Evolutionary conservation across 2,888 invertebrate species (phyloP).

Genomic region (Gryllus longicercus): DNA sequence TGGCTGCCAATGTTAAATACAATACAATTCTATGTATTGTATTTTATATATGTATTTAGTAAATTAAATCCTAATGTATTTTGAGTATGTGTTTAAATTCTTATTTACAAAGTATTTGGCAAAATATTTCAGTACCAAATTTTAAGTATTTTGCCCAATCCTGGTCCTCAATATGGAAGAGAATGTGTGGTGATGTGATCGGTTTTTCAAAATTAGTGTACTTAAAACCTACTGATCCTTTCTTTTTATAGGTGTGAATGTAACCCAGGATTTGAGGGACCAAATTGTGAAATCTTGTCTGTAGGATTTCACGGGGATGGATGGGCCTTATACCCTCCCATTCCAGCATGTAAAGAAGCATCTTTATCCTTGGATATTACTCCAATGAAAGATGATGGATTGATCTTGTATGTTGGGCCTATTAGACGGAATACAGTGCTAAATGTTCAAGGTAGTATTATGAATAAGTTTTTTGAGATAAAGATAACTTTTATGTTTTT

Average conservation of each 20-base stretch:
- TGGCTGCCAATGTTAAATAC: background rate
- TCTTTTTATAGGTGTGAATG: slow-evolving; percentile 67
- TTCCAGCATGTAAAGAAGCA: slow-evolving; percentile 81
- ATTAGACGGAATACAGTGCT: slow-evolving; percentile 60
- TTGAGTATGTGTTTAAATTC: no score
- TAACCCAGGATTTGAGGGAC: slow-evolving; percentile 73
- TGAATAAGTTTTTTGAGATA: background rate
- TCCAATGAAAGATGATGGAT: slow-evolving; percentile 70
- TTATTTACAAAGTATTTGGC: no score
- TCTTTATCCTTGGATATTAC: slow-evolving; percentile 77
- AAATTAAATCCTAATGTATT: no score
- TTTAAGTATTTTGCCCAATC: no score
- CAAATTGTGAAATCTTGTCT: slow-evolving; percentile 83
- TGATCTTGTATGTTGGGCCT: slow-evolving; percentile 91
- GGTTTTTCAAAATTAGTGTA: no score
- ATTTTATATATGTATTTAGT: no score
- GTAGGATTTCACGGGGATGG: slow-evolving; percentile 88
- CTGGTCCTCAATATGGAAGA: no score
- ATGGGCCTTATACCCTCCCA: slow-evolving; percentile 87
- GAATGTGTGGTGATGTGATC: no score
- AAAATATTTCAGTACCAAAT: no score
- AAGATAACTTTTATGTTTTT: background rate
- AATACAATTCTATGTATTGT: no score
- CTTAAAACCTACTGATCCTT: no score
- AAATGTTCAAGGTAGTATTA: slow-evolving; percentile 59